A percentile compares a stretch with the other conserved stretches of the same genome.
Conservation (phyloP, 2,113 vertebrate species). For the Cygnus buccinator region DNA sequence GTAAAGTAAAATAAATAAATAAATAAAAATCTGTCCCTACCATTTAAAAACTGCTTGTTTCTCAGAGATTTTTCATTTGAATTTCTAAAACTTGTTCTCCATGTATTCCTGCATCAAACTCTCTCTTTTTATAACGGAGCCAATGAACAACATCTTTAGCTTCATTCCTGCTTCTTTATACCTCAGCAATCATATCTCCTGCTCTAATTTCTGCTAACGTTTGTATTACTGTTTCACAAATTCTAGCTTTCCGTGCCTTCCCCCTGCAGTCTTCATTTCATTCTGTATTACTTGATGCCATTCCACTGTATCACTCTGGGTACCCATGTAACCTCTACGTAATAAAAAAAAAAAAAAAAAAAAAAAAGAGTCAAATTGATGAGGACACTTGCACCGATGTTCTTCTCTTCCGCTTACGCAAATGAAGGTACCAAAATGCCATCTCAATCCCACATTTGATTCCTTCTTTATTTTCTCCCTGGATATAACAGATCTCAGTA, state of each 20-base stretch:
- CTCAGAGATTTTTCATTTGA: background rate
- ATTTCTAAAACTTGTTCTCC: background rate
- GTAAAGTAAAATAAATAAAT: background rate
- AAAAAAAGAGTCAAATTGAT: background rate
- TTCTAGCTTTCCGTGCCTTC: background rate
- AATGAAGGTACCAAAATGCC: background rate
- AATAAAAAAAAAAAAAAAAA: background rate
- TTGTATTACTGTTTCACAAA: background rate
- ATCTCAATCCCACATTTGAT: background rate
- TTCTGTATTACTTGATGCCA: background rate
- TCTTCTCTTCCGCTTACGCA: background rate
- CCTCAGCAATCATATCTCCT: background rate
- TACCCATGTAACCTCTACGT: background rate
- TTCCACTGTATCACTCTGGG: background rate
- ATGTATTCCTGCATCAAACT: background rate
- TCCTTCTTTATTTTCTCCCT: background rate
- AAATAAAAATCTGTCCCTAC: background rate
- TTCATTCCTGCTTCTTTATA: background rate
- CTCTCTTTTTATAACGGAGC: background rate
- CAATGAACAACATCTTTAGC: background rate
- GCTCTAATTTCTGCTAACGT: background rate
- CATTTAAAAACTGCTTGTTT: background rate
- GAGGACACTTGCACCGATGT: fast-evolving
- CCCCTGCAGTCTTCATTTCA: background rate
- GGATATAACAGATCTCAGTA: background rate